Evolutionary conservation across 2,113 vertebrate species (phyloP).

Genomic region (Pseudolaguvia tuberculata): DNA sequence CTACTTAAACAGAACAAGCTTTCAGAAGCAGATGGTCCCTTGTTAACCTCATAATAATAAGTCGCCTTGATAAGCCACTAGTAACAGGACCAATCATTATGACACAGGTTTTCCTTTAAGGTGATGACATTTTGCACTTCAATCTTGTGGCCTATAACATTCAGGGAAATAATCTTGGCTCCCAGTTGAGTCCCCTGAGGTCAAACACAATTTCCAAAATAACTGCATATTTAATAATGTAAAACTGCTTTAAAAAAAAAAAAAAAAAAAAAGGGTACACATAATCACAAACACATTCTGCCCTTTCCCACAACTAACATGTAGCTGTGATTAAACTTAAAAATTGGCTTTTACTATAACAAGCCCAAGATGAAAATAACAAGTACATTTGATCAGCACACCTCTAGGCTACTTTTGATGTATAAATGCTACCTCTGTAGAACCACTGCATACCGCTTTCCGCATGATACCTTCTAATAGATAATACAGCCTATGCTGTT

Average conservation of each 20-base stretch:
- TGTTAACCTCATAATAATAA: constrained; percentile 21
- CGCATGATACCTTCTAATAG: background rate
- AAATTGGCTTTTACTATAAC: constrained; percentile 15
- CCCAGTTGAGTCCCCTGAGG: constrained; percentile 9
- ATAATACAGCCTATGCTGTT: constrained; percentile 11
- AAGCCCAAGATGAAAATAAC: background rate
- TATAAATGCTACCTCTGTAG: constrained; percentile 40
- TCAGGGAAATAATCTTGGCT: constrained; percentile 2
- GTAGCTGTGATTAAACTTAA: constrained; percentile 21
- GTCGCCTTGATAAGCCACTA: no score
- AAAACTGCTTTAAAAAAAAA: constrained; percentile 45
- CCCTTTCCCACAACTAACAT: constrained; percentile 25
- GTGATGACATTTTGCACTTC: constrained; percentile 11
- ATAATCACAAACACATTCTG: constrained; percentile 26
- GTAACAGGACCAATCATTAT: background rate
- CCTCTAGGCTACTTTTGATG: constrained; percentile 37
- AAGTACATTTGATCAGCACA: constrained; percentile 40
- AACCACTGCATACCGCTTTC: background rate
- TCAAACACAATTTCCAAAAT: constrained; percentile 17
- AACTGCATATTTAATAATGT: constrained; percentile 39
- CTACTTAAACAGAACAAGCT: background rate
- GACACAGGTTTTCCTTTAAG: background rate
- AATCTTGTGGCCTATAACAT: constrained; percentile 9
- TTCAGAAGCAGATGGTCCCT: constrained; percentile 18
- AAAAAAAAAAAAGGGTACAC: constrained; percentile 29